Evolutionary conservation across 2,888 invertebrate genomes (phyloP).

Genomic region (Rhabditophanes sp.): DNA sequence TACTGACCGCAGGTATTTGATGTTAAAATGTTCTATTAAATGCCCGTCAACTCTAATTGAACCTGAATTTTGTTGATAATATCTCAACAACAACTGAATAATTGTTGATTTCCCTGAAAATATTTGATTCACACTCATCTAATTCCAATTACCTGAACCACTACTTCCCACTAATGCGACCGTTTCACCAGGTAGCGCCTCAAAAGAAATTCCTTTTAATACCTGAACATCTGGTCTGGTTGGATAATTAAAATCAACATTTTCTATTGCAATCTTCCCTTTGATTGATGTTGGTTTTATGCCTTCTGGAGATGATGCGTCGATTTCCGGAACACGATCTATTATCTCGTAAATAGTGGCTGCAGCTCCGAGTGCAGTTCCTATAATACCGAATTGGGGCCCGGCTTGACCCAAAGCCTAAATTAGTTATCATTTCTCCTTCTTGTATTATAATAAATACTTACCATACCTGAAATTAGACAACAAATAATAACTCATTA

Average conservation of each 20-base stretch:
- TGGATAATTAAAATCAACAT: conserved; percentile 10
- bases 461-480: too few relatives aligned
- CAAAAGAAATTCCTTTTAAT: conserved; percentile 16
- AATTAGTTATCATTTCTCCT: conserved; percentile 47
- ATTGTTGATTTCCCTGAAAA: conserved; percentile 28
- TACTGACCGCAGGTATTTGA: too few relatives aligned
- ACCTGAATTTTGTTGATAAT: conserved; percentile 17
- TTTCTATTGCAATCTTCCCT: conserved; percentile 8
- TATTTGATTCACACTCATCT: too few relatives aligned
- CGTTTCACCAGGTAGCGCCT: conserved; percentile 19
- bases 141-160: too few relatives aligned
- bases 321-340: conserved; percentile 49
- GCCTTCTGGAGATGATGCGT: conserved; percentile 7
- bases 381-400: conserved; percentile 64
- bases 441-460: not conserved
- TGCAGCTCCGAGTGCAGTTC: conserved; percentile 62
- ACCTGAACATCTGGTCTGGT: conserved; percentile 12
- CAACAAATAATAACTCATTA: too few relatives aligned
- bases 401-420: conserved; percentile 61
- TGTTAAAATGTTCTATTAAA: too few relatives aligned
- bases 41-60: too few relatives aligned
- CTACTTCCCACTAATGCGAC: conserved; percentile 25
- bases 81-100: conserved; percentile 19
- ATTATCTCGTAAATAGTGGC: conserved; percentile 50
- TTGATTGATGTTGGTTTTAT: conserved; percentile 3